Evolutionary conservation across 1,140 invertebrate species (phyloP).

Genomic region (Drosophila nasuta): DNA sequence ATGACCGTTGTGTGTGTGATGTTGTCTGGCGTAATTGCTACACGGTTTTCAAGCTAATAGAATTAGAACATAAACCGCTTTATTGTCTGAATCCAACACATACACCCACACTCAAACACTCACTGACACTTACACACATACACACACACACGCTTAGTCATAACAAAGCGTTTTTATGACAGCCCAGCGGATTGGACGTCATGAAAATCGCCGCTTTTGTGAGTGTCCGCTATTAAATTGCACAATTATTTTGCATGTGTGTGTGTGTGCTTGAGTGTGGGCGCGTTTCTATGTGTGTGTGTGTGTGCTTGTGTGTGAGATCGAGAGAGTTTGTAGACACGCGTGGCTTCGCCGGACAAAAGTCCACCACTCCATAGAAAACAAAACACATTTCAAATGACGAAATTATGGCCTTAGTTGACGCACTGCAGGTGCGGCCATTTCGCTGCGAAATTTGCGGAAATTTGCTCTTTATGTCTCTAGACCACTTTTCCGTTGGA

Average conservation of each 20-base stretch:
- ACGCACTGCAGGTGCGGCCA: slow-evolving; percentile 75
- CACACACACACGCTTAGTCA: slow-evolving; percentile 20
- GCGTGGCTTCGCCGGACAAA: slow-evolving; percentile 45
- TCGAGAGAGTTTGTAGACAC: not conserved
- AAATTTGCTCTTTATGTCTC: slow-evolving; percentile 52
- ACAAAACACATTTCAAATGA: slow-evolving; percentile 54
- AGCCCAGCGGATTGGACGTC: slow-evolving; percentile 63
- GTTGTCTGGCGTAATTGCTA: slow-evolving; percentile 67
- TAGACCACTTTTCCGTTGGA: slow-evolving; percentile 17
- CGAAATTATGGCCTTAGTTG: slow-evolving; percentile 61
- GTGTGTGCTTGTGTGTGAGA: slow-evolving; percentile 2
- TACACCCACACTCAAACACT: slow-evolving; percentile 7
- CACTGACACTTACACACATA: not conserved
- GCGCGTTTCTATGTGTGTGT: not conserved
- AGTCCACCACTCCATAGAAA: slow-evolving; percentile 45
- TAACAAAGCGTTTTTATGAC: slow-evolving; percentile 75
- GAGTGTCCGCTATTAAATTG: slow-evolving; percentile 58
- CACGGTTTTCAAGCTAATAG: slow-evolving; percentile 72
- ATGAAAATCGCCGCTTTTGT: slow-evolving; percentile 55
- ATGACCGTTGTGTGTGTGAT: slow-evolving; percentile 29
- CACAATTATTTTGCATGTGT: slow-evolving; percentile 53
- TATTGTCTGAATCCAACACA: slow-evolving; percentile 58
- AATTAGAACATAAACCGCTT: slow-evolving; percentile 81
- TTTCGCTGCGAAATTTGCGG: slow-evolving; percentile 55
- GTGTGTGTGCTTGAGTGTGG: slow-evolving; percentile 5